Base-by-base conservation (phyloP, 2,888 invertebrate species). In the Sarcophaga variegata region DNA sequence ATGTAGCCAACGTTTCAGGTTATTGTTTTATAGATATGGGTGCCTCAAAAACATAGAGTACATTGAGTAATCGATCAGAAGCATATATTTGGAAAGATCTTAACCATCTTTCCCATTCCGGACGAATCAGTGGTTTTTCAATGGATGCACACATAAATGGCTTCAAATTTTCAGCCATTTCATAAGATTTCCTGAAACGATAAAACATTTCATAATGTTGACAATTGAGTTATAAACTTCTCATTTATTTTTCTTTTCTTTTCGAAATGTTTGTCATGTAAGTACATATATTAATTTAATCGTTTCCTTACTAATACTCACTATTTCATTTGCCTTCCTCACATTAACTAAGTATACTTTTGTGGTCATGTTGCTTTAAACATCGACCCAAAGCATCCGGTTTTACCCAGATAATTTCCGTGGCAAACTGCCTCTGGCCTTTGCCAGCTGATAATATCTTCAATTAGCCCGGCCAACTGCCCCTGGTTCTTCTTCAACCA, bases 71-170 rank as follows among this genome's bases (percentile, higher is more conserved):
- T 62, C 63, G 17, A 45, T 63, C 64, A 75, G 75, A 63, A 37
- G 75, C 75, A 64, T 75, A 80, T 80, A 80, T 80, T 66, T 80
- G 71, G 64, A 82, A 82, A 54, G 83, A 83, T 72, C 77, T 77
- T 59, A 83, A 78, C 77, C 77, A 83, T 83, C 54, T 83, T 78
- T 83, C 71, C 71, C 83, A 83, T 78, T 83, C 83, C 47, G 77
- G 6, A n/a, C 77, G 62, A 64, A 78, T 83, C 45, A 83, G 47
- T 83, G 83, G 74, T 70, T 75, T 64, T 17, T 72, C 72, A 20
- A 72, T 72, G 17, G 59, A 59, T 12, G 47, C 72, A 25, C 54
- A 72, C 72, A 72, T 20, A 49, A 72, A 72, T 72, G 72, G 72
- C 47, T 72, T 72, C 37, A 72, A 45, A 45, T 45, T 45, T 12